A percentile compares a stretch with the other conserved stretches of the same genome.
phyloP scores from a whole-genome alignment of 2,888 invertebrate genomes.

The Serrognathus titanus region DNA sequence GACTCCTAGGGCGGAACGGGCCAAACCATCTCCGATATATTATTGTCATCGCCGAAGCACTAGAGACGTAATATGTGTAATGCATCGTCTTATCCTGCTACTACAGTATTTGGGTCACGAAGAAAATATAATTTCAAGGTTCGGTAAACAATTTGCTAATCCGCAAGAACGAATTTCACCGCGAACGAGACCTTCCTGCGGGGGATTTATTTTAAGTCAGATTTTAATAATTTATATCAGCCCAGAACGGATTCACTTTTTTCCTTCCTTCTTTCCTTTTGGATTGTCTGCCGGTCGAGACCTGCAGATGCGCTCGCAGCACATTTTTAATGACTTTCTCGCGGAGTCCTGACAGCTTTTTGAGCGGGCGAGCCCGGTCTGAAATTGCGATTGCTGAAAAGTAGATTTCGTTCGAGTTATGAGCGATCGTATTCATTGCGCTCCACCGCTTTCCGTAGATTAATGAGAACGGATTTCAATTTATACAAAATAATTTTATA shows the following conservation, averaged over 20 bases:
- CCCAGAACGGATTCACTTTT: constrained; percentile 9
- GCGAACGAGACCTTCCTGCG: constrained; percentile 10
- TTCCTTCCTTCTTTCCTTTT: constrained; percentile 2
- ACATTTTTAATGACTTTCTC: constrained; percentile 13
- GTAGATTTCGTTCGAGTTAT: too few relatives aligned
- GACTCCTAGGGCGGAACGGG: too few relatives aligned
- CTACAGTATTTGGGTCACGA: constrained; percentile 14
- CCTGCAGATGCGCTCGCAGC: constrained; percentile 11
- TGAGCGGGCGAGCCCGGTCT: too few relatives aligned
- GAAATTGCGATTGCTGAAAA: too few relatives aligned
- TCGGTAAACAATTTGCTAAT: constrained; percentile 23
- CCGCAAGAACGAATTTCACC: constrained; percentile 17
- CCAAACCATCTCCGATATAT: too few relatives aligned
- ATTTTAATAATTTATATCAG: constrained; percentile 18
- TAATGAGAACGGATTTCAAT: too few relatives aligned
- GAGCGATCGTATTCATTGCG: too few relatives aligned
- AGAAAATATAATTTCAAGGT: constrained; percentile 25
- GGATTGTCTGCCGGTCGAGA: neutral
- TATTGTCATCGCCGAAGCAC: too few relatives aligned
- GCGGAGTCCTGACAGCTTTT: constrained; percentile 4
- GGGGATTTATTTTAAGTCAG: constrained; percentile 15
- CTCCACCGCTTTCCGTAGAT: too few relatives aligned
- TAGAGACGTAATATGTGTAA: too few relatives aligned
- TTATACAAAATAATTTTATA: too few relatives aligned
- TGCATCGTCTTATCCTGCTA: too few relatives aligned